Conservation (phyloP, 1,140 invertebrate genomes). For the Chionoecetes opilio region DNA sequence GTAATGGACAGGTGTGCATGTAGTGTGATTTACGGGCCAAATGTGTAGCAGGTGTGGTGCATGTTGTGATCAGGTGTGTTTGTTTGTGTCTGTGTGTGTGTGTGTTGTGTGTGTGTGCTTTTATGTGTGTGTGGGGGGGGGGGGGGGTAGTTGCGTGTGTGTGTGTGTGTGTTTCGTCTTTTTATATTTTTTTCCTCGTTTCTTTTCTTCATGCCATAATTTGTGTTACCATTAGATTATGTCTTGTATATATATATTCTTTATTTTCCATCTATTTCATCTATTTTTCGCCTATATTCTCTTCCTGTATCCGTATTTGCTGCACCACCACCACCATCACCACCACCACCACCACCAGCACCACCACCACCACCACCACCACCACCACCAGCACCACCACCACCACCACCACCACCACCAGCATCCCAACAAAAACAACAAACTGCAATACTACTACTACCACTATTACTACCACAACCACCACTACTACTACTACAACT, state of each 20-base stretch:
- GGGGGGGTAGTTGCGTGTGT: too few relatives aligned
- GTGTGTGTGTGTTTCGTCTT: too few relatives aligned
- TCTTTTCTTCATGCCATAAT: too few relatives aligned
- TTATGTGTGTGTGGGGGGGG: background rate
- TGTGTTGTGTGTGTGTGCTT: background rate
- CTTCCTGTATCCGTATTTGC: too few relatives aligned
- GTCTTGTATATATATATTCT: background rate
- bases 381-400: background rate
- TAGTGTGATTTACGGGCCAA: too few relatives aligned
- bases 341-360: background rate
- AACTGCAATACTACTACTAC: background rate
- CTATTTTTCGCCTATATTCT: too few relatives aligned
- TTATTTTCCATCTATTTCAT: background rate
- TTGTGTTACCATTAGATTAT: too few relatives aligned
- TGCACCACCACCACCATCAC: background rate
- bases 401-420: background rate
- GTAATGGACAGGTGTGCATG: background rate
- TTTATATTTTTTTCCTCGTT: background rate
- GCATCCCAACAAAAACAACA: too few relatives aligned
- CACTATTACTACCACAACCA: background rate
- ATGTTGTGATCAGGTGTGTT: background rate
- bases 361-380: background rate
- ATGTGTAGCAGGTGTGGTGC: too few relatives aligned
- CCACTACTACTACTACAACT: slow-evolving; percentile 16
- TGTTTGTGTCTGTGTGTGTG: background rate